Evolutionary conservation across 92 coral and sea anemone genomes (phyloP), one percentile per base, ranked within the genome.

Genomic region (Actinostola sp.): DNA sequence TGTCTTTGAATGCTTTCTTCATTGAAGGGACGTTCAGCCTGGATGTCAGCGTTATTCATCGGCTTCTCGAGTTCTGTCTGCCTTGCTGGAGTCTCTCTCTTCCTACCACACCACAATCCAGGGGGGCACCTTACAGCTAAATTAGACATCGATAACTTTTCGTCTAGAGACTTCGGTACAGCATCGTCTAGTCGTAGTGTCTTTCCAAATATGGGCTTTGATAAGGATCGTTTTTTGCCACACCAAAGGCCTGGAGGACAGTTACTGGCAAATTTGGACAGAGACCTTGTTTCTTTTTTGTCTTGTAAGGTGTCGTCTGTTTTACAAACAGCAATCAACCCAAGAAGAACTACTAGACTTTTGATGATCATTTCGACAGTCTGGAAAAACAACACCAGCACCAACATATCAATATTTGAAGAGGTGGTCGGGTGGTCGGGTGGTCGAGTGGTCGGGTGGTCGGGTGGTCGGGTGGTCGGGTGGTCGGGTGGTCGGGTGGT

Each of bases 81-180:
- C n/a, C 8, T 41, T 9, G 46, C 34, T 20, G 74, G 63, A 13
- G 7, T 43, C 21, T 33, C 57, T 23, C 30, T 72, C 71, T 91
- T 65, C 39, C 71, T 86, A 27, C 96, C 96, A 28, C 96, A 90
- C 96, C 96, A 90, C n/a, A 89, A 57, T 9, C 94, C 94, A 36
- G 94, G 89, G 11, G 94, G 94, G 42, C 93, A 89, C 11, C 34
- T 31, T 3, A 27, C 31, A 16, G 62, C 63, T 16, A 53, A 50
- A 1, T 30, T 50, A 9, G 62, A 23, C 55, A 69, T 32, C 16
- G 58, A 39, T 20, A n/a, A 51, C 32, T 26, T 69, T 53, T 66
- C 56, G 51, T 24, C 72, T 43, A 24, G 0, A 43, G 72, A 8
- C 12, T 28, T 66, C 4, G 32, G n/a, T 3, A 12, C 25, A 2